phyloP scores from a whole-genome alignment of 2,113 vertebrate genomes.

The Hirundichthys speculiger region DNA sequence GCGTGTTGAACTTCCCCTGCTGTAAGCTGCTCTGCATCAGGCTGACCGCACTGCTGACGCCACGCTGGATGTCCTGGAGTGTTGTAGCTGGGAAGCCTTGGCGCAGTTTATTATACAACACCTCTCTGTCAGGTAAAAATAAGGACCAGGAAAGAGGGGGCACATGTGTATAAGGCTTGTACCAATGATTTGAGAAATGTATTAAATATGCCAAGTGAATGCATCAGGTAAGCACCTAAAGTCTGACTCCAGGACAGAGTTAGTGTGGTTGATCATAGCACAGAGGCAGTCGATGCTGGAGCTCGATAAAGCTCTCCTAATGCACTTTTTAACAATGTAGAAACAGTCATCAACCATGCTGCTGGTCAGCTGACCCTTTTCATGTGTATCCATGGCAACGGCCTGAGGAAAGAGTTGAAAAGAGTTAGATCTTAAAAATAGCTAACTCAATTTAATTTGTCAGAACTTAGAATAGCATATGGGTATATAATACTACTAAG shows the following conservation, averaged over 20 bases:
- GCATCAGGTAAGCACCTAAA: conserved; percentile 84
- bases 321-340: conserved; percentile 99
- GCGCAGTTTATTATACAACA: conserved; percentile 91
- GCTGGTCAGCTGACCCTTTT: conserved; percentile 95
- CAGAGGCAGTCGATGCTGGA: conserved; percentile 97
- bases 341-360: conserved; percentile 99
- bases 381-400: conserved; percentile 92
- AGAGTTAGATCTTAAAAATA: not conserved
- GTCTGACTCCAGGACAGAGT: conserved; percentile 92
- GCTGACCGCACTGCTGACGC: conserved; percentile 96
- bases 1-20: conserved; percentile 96
- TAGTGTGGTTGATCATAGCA: conserved; percentile 98
- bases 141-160: not conserved
- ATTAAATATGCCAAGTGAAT: not conserved
- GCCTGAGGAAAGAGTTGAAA: conserved; percentile 78
- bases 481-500: no score
- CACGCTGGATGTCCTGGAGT: conserved; percentile 96
- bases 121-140: conserved; percentile 82
- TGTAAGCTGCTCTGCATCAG: conserved; percentile 98
- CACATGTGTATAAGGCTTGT: not conserved
- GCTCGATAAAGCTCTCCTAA: conserved; percentile 94
- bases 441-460: not conserved
- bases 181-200: not conserved
- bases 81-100: conserved; percentile 95
- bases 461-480: no score